These are phyloP conservation scores for Brenthis hecate DNA, from an alignment of 2,888 invertebrate species.

Conservation along the genomic window DNA sequence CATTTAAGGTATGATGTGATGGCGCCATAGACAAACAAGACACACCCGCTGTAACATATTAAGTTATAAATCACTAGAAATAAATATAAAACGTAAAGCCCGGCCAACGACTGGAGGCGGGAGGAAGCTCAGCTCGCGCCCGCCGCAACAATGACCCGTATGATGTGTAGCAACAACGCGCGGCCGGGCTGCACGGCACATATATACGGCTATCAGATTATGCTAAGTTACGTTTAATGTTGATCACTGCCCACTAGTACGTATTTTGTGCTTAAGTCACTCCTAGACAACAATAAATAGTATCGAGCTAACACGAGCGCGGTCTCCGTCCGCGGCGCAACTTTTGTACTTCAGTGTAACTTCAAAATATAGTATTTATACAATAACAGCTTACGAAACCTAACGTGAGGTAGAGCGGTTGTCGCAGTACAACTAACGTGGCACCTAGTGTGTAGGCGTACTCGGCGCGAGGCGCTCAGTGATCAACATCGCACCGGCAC, in stretches of 20 bases:
- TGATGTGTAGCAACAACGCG: conserved; percentile 70
- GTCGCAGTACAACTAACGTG: conserved; percentile 56
- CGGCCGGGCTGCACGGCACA: conserved; percentile 68
- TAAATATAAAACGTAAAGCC: conserved; percentile 61
- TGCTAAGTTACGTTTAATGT: conserved; percentile 81
- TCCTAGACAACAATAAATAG: conserved; percentile 77
- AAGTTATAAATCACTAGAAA: conserved; percentile 72
- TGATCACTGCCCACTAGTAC: conserved; percentile 83
- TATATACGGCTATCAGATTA: conserved; percentile 72
- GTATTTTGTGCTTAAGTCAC: conserved; percentile 81
- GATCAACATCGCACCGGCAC: conserved; percentile 78
- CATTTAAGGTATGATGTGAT: neutral
- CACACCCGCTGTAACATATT: conserved; percentile 65
- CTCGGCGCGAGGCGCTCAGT: conserved; percentile 59
- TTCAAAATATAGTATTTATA: conserved; percentile 77
- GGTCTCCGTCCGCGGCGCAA: conserved; percentile 67
- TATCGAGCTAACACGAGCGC: conserved; percentile 65
- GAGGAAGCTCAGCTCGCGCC: conserved; percentile 61
- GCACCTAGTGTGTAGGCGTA: conserved; percentile 51
- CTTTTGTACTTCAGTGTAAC: conserved; percentile 75
- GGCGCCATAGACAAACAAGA: conserved; percentile 44
- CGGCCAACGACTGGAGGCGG: conserved; percentile 56
- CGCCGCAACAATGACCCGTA: conserved; percentile 77
- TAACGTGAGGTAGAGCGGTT: conserved; percentile 79
- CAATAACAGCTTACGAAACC: conserved; percentile 79